A percentile compares a stretch with the other conserved stretches of the same genome.
phyloP scores from a whole-genome alignment of 2,113 vertebrate species.

The Cyphomyrus plagiostoma region DNA sequence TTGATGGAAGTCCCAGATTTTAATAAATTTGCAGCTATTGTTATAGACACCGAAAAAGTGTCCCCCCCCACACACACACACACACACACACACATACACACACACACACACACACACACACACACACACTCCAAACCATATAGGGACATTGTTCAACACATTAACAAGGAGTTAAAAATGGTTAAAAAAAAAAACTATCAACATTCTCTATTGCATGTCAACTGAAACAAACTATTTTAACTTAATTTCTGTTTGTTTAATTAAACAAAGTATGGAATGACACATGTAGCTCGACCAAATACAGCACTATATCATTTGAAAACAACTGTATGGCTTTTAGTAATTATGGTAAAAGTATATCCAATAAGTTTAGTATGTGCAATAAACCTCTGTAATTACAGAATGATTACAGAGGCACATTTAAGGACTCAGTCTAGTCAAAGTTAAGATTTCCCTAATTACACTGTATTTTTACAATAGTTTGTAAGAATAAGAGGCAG shows the following conservation, averaged over 20 bases:
- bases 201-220: constrained; percentile 1
- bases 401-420: neutral
- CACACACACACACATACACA: neutral
- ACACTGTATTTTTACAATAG: neutral
- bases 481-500: neutral
- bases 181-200: neutral
- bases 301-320: neutral
- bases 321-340: neutral
- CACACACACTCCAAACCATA: neutral
- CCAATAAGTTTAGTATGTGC: neutral
- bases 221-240: neutral
- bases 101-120: neutral
- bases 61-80: too few species aligned
- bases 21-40: neutral
- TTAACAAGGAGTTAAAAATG: neutral
- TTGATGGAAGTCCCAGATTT: neutral
- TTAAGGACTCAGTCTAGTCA: neutral
- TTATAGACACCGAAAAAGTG: neutral
- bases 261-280: neutral
- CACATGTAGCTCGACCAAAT: neutral
- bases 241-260: neutral
- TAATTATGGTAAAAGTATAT: neutral
- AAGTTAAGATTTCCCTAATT: neutral
- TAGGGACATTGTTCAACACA: neutral
- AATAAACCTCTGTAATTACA: neutral